Base-by-base conservation (phyloP, 2,888 invertebrate genomes). In the Tiliacea aurago region DNA sequence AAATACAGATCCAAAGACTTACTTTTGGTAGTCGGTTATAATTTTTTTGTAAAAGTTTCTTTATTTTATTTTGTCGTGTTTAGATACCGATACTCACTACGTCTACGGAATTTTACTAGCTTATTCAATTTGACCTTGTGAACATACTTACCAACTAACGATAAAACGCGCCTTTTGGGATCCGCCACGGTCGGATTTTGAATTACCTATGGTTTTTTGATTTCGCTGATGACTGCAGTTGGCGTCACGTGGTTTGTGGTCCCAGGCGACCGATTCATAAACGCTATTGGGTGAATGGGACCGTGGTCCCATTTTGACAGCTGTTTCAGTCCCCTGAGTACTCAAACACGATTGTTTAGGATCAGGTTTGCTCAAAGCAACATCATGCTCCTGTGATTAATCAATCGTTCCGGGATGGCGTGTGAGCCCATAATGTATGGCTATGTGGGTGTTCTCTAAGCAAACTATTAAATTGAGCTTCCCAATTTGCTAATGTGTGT, bases 401-500 rank as follows among this genome's bases (percentile, higher is more conserved):
- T 53, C 37, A 53, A 73, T 37, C 45, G 37, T 18, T 45, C 7
- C 4, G 15, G 18, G n/a, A 47, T 77, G 11, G n/a, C 18, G 10
- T 51, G 43, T 13, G 51, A 58, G 37, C n/a, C 51, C 9, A 15
- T 58, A 63, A 71, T 70, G n/a, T 47, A 58, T 79, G 58, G 28
- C 28, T 58, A 4, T 15, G 72, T 76, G 80, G 62, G 51, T 28
- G 51, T 51, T 33, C 23, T 37, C 28, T 58, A 51, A 37, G 37
- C 28, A n/a, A 45, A 70, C 51, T 43, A 62, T 58, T 15, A 70
- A 15, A 33, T 28, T 47, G 20, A 43, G 43, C 5, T 47, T 33
- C 4, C n/a, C 49, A 70, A 78, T 76, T 76, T 78, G 71, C 62
- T 78, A 79, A 71, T 70, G 78, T 69, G n/a, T 45, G 1, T 41